These are phyloP conservation scores for Tortrix viridana DNA, from an alignment of 2,888 invertebrate genomes.

Conservation along the genomic window DNA sequence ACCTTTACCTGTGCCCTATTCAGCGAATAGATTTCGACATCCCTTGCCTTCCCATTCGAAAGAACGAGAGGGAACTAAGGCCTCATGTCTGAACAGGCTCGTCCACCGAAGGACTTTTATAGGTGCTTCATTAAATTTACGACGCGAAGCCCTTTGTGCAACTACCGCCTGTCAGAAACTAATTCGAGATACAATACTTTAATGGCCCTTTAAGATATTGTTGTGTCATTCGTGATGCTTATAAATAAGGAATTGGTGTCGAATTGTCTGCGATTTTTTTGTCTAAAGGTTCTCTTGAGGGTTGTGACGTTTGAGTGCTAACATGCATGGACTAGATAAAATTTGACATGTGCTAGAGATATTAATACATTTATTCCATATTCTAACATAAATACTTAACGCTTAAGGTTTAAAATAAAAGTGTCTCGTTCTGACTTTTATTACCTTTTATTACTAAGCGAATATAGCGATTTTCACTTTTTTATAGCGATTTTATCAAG, in stretches of 20 bases:
- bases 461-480: too few relatives aligned
- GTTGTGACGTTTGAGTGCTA: too few relatives aligned
- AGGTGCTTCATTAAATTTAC: slow-evolving; percentile 71
- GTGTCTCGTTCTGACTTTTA: too few relatives aligned
- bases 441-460: too few relatives aligned
- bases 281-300: background rate
- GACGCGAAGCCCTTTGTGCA: slow-evolving; percentile 54
- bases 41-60: background rate
- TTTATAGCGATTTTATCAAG: too few relatives aligned
- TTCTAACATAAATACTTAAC: too few relatives aligned
- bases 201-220: slow-evolving; percentile 12
- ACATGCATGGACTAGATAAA: too few relatives aligned
- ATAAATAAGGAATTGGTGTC: background rate
- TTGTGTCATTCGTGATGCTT: slow-evolving; percentile 10
- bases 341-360: too few relatives aligned
- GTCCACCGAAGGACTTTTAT: slow-evolving; percentile 42
- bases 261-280: background rate
- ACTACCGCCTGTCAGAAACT: slow-evolving; percentile 55
- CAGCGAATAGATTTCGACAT: background rate
- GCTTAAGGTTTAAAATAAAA: too few relatives aligned
- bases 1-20: background rate
- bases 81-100: background rate
- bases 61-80: background rate
- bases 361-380: too few relatives aligned
- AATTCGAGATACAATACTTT: slow-evolving; percentile 46